phyloP scores from a whole-genome alignment of 2,797 vertebrate species.

The Gymnothorax javanicus region DNA sequence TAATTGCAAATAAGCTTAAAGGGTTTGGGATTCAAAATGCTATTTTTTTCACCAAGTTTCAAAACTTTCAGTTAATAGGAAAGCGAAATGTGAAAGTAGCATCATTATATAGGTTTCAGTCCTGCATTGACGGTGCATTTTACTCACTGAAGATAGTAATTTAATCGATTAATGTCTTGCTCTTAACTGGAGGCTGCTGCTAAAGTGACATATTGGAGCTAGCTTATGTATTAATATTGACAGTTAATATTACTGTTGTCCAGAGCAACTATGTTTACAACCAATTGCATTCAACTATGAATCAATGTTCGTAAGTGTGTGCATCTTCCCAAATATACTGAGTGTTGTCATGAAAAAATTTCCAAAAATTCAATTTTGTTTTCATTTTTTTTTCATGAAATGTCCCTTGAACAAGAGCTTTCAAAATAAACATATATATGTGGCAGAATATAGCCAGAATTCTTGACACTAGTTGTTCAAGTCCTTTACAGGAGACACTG shows the following conservation, averaged over 20 bases:
- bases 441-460: too few species aligned
- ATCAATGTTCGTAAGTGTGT: not conserved
- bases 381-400: not conserved
- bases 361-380: not conserved
- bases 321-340: not conserved
- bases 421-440: not conserved
- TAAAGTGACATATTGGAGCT: constrained; percentile 65
- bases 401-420: not conserved
- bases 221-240: not conserved
- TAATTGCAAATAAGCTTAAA: constrained; percentile 49
- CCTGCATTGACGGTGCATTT: constrained; percentile 61
- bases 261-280: constrained; percentile 47
- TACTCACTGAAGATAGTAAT: constrained; percentile 70
- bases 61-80: constrained; percentile 52
- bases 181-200: constrained; percentile 70
- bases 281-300: too few species aligned
- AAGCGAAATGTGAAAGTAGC: not conserved
- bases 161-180: constrained; percentile 70
- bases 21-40: constrained; percentile 60
- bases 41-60: constrained; percentile 60
- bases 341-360: not conserved
- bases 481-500: not conserved
- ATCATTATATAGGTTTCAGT: constrained; percentile 48
- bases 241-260: constrained; percentile 41
- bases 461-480: not conserved